Conservation (phyloP, 2,797 vertebrate species). For the Dipus sagitta region DNA sequence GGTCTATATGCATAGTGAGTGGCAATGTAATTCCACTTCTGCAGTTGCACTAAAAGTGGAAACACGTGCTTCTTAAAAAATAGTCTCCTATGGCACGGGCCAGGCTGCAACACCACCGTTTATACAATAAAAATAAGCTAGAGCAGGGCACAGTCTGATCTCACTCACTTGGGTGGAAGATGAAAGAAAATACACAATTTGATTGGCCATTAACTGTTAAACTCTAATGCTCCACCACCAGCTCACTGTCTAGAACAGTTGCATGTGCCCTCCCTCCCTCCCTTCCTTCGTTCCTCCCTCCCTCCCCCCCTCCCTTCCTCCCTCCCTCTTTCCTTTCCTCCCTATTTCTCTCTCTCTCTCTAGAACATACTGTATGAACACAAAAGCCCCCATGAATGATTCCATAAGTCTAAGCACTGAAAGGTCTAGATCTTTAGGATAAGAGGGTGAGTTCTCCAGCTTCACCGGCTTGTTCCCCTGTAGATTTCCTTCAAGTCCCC, state of each 20-base stretch:
- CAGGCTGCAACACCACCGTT: background rate
- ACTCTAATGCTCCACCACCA: background rate
- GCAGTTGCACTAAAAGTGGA: background rate
- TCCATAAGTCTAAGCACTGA: background rate
- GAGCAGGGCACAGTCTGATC: too few species aligned
- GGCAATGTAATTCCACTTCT: background rate
- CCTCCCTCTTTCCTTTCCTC: too few species aligned
- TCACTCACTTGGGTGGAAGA: background rate
- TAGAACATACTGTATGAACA: background rate
- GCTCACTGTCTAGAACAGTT: background rate
- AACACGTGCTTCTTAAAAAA: background rate
- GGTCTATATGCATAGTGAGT: fast-evolving
- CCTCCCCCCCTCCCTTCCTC: background rate
- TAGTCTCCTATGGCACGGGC: too few species aligned
- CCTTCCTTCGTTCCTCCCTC: fast-evolving
- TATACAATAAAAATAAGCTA: background rate
- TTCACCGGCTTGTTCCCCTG: background rate
- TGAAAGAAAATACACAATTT: background rate
- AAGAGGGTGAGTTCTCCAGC: too few species aligned
- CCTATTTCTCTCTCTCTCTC: background rate
- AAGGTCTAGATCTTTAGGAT: background rate
- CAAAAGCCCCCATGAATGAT: background rate
- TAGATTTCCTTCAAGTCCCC: too few species aligned
- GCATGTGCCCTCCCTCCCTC: too few species aligned
- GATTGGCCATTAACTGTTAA: background rate